These are phyloP conservation scores for Diprion similis DNA, from an alignment of 1,140 invertebrate genomes.

Conservation along the genomic window DNA sequence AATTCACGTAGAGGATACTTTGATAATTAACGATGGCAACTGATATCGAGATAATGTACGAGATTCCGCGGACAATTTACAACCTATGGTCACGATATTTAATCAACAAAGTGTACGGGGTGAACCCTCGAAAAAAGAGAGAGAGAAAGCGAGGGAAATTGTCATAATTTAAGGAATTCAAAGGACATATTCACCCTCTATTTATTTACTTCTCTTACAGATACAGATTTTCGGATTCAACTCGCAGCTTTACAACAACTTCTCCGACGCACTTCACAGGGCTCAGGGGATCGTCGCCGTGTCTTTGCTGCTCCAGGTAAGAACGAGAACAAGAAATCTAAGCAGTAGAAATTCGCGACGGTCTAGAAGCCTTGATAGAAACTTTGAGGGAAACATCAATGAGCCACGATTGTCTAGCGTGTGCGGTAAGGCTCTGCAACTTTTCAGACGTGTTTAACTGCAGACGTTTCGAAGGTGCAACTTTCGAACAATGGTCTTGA, in stretches of 20 bases:
- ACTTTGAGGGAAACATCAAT: no score
- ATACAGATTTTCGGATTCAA: conserved; percentile 95
- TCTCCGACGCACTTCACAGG: conserved; percentile 86
- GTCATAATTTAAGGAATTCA: conserved; percentile 14
- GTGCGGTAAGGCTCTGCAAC: no score
- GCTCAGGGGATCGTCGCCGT: conserved; percentile 90
- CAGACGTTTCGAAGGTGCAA: no score
- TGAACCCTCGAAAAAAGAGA: background rate
- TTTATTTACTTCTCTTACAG: conserved; percentile 69
- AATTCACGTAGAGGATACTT: no score
- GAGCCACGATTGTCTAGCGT: no score
- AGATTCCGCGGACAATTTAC: background rate
- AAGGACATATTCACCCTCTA: conserved; percentile 19
- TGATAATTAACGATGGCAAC: no score
- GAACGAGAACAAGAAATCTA: conserved; percentile 26
- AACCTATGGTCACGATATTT: conserved; percentile 12
- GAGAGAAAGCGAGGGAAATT: conserved; percentile 10
- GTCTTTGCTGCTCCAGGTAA: conserved; percentile 87
- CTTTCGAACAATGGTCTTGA: no score
- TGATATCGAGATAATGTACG: no score
- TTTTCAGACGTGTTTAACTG: no score
- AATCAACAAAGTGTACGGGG: background rate
- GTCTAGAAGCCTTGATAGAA: no score
- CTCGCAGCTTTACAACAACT: conserved; percentile 90
- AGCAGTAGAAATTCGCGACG: no score